A percentile compares a stretch with the other conserved stretches of the same genome.
phyloP scores from a whole-genome alignment of 64 coral and sea anemone genomes.

The Trachythela sp. region DNA sequence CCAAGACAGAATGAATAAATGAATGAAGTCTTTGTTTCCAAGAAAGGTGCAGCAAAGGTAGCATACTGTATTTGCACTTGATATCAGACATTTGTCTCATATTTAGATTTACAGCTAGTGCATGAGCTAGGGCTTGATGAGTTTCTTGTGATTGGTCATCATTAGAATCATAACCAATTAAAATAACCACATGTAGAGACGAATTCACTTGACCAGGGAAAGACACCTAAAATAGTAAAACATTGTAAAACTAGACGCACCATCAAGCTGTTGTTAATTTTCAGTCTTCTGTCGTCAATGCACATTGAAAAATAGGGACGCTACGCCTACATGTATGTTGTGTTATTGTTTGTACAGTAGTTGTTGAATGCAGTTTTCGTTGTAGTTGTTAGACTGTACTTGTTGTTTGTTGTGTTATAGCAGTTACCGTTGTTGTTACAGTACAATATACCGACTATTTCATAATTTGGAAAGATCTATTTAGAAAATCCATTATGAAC shows the following conservation, averaged over 20 bases:
- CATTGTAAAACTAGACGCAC: not conserved
- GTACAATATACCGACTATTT: too few species aligned
- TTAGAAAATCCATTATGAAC: too few species aligned
- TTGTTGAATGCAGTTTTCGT: too few species aligned
- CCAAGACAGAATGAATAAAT: not conserved
- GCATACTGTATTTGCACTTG: not conserved
- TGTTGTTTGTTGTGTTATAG: too few species aligned
- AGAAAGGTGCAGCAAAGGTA: not conserved
- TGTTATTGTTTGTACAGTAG: too few species aligned
- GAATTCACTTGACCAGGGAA: not conserved
- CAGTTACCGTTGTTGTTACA: too few species aligned
- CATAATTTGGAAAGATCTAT: too few species aligned
- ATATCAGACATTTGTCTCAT: constrained; percentile 3
- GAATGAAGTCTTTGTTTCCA: not conserved
- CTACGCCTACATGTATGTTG: too few species aligned
- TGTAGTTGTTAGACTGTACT: too few species aligned
- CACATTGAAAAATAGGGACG: too few species aligned
- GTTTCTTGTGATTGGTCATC: not conserved
- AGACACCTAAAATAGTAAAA: not conserved
- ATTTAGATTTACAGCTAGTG: not conserved
- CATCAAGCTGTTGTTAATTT: too few species aligned
- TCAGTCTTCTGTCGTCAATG: too few species aligned
- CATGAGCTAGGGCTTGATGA: not conserved
- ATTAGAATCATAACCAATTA: not conserved
- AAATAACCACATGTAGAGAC: constrained; percentile 19